These are phyloP conservation scores for Liasis olivaceus DNA, from an alignment of 2,797 vertebrate species.

Conservation along the genomic window DNA sequence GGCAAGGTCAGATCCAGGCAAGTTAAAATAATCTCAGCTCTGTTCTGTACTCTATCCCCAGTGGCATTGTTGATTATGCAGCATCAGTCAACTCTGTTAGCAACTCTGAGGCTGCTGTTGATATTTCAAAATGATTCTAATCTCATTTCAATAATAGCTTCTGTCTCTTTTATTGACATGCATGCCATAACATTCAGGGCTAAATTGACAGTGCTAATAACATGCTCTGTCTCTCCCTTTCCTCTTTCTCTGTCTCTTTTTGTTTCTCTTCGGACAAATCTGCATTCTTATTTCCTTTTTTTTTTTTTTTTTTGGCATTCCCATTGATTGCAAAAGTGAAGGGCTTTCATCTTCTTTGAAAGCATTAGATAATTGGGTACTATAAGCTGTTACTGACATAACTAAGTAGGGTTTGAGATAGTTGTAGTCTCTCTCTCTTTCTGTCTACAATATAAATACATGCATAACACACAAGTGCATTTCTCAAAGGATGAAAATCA, in stretches of 20 bases:
- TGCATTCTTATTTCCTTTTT: slow-evolving; percentile 41
- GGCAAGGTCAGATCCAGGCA: slow-evolving; percentile 65
- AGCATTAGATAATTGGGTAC: background rate
- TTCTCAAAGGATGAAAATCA: background rate
- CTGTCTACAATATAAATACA: background rate
- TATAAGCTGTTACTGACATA: background rate
- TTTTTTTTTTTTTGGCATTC: background rate
- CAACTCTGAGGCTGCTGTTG: slow-evolving; percentile 74
- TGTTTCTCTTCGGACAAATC: slow-evolving; percentile 60
- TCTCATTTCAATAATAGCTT: slow-evolving; percentile 79
- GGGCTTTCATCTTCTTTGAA: background rate
- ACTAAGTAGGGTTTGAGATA: background rate
- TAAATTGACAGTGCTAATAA: slow-evolving; percentile 77
- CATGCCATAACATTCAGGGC: slow-evolving; percentile 72
- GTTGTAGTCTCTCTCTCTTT: background rate
- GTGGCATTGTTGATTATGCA: slow-evolving; percentile 69
- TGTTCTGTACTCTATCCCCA: slow-evolving; percentile 62
- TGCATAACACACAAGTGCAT: background rate
- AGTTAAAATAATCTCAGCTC: slow-evolving; percentile 65
- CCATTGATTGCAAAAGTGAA: background rate
- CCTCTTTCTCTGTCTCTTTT: background rate
- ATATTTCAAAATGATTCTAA: slow-evolving; percentile 75
- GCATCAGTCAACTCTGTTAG: slow-evolving; percentile 72
- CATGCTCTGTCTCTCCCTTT: slow-evolving; percentile 21
- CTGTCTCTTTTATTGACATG: slow-evolving; percentile 74